Base-by-base conservation (phyloP, 2,888 invertebrate genomes). In the Molorchus minor region DNA sequence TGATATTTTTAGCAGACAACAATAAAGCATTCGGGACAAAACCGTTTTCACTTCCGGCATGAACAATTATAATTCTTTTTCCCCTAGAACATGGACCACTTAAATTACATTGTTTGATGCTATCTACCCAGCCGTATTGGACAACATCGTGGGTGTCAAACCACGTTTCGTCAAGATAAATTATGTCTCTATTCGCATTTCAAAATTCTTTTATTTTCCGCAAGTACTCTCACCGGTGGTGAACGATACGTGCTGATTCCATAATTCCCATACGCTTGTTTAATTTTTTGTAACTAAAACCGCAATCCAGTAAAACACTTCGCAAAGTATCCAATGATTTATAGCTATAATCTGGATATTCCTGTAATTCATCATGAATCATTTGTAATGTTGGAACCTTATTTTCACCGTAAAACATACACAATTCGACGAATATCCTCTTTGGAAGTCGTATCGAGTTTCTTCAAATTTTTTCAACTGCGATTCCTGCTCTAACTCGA, bases 161-260 rank as follows among this genome's bases (percentile, higher is more conserved):
- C 70, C 68, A 68, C 1, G 65, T 70, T 56, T 70, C 67, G 33
- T 68, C 67, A 33, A 65, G 38, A 56, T 67, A 67, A 19, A 59
- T 21, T 19, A 59, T 56, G n/a, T 38, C 2, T 30, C 43, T 62
- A 13, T 49, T 43, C 13, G n/a, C 16, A 35, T 54, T 29, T 4
- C 58, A 35, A 19, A 33, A 56, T 17, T 47, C 25, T 21, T 45
- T 44, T 13, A 17, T 20, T 10, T 43, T 43, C n/a, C 16, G 15
- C 19, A 43, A 38, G 15, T 38, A 16, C 3, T 38, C 16, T 2
- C 15, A 8, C 10, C 29, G 29, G 12, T 12, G 12, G 12, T 16
- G 7, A 44, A 25, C 25, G 10, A 25, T 25, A 44, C 13, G 25
- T 44, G 10, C 10, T 25, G 44, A 25, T 21, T 44, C 13, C 25